Evolutionary conservation across 2,888 invertebrate species (phyloP), one percentile per base, ranked within the genome.

Genomic region (Drosophila affinis): DNA sequence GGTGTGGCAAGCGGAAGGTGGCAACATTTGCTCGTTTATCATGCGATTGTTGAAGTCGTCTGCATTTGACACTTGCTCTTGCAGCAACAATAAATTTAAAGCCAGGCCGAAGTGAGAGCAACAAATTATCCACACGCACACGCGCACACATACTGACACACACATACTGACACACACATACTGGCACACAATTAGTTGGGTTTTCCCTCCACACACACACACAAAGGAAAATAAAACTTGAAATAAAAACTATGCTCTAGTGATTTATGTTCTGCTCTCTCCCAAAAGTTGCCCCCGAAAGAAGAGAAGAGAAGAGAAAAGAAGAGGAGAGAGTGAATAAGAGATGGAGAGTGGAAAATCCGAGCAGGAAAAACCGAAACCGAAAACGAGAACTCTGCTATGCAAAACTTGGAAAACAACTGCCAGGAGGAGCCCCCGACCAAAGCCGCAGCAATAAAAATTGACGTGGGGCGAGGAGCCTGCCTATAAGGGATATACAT

Each of bases 371-470:
- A 68, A 70, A 48, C 21, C 1, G n/a, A n/a, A n/a, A n/a, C n/a
- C 18, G 21, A 21, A 21, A 21, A 21, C 68, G 52, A 64, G 57
- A 78, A 68, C 67, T 53, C 67, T 55, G 57, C 83, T 72, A 81
- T 80, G 81, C 87, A 74, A 82, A 82, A 80, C 87, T 82, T 86
- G 64, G 72, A 76, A 81, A 82, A 69, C 87, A 83, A 80, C 76
- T 86, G 81, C 46, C 69, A 6, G 49, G 62, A 14, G 29, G 39
- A 55, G 57, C 3, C 21, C 21, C 21, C 3, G 39, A 39, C 39
- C 39, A 39, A 77, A 82, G 76, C 76, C 82, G 78, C 76, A 79
- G 72, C 67, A 62, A 73, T 71, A 65, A 62, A 75, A 75, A 70
- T 68, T 70, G 78, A 69, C 62, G 56, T 24, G 12, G 56, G 70